Conservation (phyloP, 2,888 invertebrate genomes). For the Eueremaeus valkanovi region DNA sequence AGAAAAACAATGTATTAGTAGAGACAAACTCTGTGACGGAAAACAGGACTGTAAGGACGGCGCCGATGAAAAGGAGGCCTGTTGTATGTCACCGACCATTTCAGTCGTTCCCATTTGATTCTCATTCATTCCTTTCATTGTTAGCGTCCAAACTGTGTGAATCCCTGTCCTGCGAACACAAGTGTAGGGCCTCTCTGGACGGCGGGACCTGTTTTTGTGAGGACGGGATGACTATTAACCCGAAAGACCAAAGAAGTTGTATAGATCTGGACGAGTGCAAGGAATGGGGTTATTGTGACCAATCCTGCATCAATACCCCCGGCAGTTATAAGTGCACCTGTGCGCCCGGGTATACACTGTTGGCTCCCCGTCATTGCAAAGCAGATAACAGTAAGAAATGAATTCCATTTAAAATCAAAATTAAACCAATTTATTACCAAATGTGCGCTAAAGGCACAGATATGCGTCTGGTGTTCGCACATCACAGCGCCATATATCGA, state of each 20-base stretch:
- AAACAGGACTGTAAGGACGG: constrained; percentile 85
- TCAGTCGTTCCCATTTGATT: constrained; percentile 9
- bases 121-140: constrained; percentile 17
- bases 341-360: constrained; percentile 67
- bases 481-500: constrained; percentile 66
- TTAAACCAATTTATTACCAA: not conserved
- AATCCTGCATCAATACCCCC: constrained; percentile 81
- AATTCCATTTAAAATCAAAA: not conserved
- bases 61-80: constrained; percentile 80
- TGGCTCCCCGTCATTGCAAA: constrained; percentile 55
- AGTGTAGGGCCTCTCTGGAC: constrained; percentile 80
- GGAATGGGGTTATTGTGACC: constrained; percentile 69
- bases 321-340: constrained; percentile 79
- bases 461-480: constrained; percentile 63
- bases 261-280: constrained; percentile 79
- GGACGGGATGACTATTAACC: constrained; percentile 73
- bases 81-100: constrained; percentile 64
- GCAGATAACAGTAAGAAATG: constrained; percentile 50
- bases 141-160: constrained; percentile 75
- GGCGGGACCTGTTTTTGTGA: constrained; percentile 89
- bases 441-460: constrained; percentile 52
- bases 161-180: constrained; percentile 79
- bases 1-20: constrained; percentile 78
- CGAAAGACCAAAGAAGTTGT: constrained; percentile 75
- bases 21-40: constrained; percentile 82